A percentile compares a stretch with the other conserved stretches of the same genome.
Evolutionary conservation across 37 sponge, comb jelly and placozoan genomes (phyloP).

Genomic region (Diacarnus erythraeanus): DNA sequence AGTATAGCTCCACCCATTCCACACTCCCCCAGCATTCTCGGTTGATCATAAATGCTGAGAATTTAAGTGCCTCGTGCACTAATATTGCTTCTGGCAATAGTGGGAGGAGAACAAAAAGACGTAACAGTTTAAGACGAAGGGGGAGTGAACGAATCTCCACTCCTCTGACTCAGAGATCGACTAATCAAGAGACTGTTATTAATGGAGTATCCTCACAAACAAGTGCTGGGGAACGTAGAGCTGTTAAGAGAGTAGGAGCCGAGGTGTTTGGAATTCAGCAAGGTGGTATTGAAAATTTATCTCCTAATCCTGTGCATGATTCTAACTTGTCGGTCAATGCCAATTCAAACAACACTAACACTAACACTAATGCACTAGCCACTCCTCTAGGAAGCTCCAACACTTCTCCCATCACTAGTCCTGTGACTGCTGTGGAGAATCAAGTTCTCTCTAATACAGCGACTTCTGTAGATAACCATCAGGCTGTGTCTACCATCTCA

Average conservation of each 20-base stretch:
- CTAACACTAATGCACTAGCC: constrained; percentile 13
- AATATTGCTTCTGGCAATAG: background rate
- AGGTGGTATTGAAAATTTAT: background rate
- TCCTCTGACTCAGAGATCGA: background rate
- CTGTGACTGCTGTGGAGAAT: background rate
- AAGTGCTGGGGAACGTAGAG: background rate
- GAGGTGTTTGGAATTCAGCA: background rate
- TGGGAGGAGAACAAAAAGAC: background rate
- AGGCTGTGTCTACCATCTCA: too few species aligned
- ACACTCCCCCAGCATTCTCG: background rate
- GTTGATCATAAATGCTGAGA: background rate
- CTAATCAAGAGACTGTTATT: background rate
- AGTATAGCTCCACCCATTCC: background rate
- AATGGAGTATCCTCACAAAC: background rate
- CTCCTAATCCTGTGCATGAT: background rate
- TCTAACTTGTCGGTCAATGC: background rate
- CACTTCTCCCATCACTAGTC: background rate
- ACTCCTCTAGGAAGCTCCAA: background rate
- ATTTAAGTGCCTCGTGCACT: constrained; percentile 16
- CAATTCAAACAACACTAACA: constrained; percentile 26
- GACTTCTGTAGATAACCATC: too few species aligned
- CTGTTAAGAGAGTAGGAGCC: background rate
- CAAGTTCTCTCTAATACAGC: background rate
- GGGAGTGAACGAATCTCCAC: background rate
- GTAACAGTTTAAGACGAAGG: background rate